phyloP scores from a whole-genome alignment of 2,113 vertebrate species.

The Mus spicilegus region DNA sequence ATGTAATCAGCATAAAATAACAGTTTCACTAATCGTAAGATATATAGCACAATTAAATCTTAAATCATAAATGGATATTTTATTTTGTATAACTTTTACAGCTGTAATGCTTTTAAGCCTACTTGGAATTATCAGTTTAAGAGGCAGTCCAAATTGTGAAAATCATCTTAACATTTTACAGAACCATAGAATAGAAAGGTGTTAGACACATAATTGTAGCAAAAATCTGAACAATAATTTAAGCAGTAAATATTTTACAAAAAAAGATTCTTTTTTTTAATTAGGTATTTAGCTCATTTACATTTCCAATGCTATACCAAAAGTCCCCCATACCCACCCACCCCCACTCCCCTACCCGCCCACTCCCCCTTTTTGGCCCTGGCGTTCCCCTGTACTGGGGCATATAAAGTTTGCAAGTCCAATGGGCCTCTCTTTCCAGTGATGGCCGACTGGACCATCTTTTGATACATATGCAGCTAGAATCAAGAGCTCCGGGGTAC shows the following conservation, averaged over 20 bases:
- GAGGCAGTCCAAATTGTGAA: slow-evolving; percentile 13
- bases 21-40: not conserved
- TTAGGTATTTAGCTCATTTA: too few species aligned
- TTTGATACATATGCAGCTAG: too few species aligned
- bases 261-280: not conserved
- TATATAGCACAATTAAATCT: not conserved
- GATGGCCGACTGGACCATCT: too few species aligned
- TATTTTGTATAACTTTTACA: slow-evolving; percentile 24
- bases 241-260: not conserved
- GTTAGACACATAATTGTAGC: not conserved
- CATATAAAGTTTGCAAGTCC: too few species aligned
- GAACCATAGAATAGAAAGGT: not conserved
- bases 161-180: slow-evolving; percentile 12
- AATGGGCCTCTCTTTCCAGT: too few species aligned
- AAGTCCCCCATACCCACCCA: too few species aligned
- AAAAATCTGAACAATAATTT: slow-evolving; percentile 18
- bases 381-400: too few species aligned
- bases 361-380: too few species aligned
- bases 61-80: not conserved
- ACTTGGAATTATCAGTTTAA: not conserved
- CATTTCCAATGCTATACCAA: too few species aligned
- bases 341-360: too few species aligned
- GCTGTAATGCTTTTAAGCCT: not conserved
- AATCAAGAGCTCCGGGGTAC: too few species aligned
- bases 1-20: not conserved